These are phyloP conservation scores for Panagrolaimus sp. DNA, from an alignment of 1,140 invertebrate species.

Conservation along the genomic window DNA sequence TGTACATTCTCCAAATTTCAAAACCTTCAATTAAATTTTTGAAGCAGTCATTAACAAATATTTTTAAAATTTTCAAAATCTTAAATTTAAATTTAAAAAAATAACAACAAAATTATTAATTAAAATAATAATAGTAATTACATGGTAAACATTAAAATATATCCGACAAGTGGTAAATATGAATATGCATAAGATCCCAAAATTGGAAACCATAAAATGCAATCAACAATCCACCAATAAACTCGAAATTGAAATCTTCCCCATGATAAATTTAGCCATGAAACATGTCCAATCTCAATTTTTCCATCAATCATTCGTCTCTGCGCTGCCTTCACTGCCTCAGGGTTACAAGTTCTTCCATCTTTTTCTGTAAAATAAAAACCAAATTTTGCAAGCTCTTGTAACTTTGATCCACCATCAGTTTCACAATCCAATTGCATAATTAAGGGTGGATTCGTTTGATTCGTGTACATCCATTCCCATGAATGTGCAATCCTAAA, in stretches of 20 bases:
- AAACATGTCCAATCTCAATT: constrained; percentile 29
- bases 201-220: constrained; percentile 41
- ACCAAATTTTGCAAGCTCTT: constrained; percentile 55
- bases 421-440: constrained; percentile 59
- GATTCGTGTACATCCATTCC: constrained; percentile 59
- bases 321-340: constrained; percentile 36
- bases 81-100: neutral
- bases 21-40: neutral
- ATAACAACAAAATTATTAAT: neutral
- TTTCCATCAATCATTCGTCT: constrained; percentile 40
- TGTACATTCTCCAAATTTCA: too few species aligned
- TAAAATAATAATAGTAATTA: constrained; percentile 17
- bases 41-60: neutral
- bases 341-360: constrained; percentile 52
- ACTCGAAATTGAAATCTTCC: constrained; percentile 55
- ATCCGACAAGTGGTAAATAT: constrained; percentile 54
- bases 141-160: constrained; percentile 58
- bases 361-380: constrained; percentile 56
- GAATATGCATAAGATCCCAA: constrained; percentile 54
- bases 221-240: constrained; percentile 56
- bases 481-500: constrained; percentile 53
- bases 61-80: constrained; percentile 1
- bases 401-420: constrained; percentile 56
- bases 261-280: constrained; percentile 45
- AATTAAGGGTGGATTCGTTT: constrained; percentile 50